These are phyloP conservation scores for Peromyscus californicus DNA, from an alignment of 2,113 vertebrate genomes.

Conservation along the genomic window DNA sequence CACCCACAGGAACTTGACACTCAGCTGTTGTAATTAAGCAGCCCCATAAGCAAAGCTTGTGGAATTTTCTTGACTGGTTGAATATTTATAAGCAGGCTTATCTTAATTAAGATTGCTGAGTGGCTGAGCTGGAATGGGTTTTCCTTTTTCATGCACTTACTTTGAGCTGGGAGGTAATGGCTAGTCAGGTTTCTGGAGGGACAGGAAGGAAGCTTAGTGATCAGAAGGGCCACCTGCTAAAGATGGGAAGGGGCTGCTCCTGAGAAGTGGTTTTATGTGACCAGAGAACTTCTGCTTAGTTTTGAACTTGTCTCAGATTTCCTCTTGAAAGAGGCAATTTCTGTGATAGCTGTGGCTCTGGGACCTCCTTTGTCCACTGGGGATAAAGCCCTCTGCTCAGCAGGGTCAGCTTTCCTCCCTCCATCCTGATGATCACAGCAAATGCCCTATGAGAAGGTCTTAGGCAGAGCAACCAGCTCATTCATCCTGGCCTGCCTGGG, in stretches of 20 bases:
- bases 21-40: slow-evolving; percentile 16
- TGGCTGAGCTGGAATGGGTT: slow-evolving; percentile 5
- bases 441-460: background rate
- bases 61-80: slow-evolving; percentile 37
- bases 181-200: background rate
- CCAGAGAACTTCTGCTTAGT: background rate
- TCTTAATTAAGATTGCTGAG: slow-evolving; percentile 62
- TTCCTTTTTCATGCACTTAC: background rate
- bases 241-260: background rate
- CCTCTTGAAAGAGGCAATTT: background rate
- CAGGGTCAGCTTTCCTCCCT: background rate
- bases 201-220: background rate
- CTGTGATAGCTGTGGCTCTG: background rate
- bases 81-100: slow-evolving; percentile 66
- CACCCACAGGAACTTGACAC: background rate
- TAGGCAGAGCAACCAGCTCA: background rate
- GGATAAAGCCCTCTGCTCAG: background rate
- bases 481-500: background rate
- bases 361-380: background rate
- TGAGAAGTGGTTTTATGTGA: background rate
- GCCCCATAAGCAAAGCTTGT: background rate
- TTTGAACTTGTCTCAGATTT: background rate
- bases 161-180: background rate
- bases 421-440: background rate
- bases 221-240: background rate